phyloP scores from a whole-genome alignment of 2,888 invertebrate genomes.

The Xestia xanthographa region DNA sequence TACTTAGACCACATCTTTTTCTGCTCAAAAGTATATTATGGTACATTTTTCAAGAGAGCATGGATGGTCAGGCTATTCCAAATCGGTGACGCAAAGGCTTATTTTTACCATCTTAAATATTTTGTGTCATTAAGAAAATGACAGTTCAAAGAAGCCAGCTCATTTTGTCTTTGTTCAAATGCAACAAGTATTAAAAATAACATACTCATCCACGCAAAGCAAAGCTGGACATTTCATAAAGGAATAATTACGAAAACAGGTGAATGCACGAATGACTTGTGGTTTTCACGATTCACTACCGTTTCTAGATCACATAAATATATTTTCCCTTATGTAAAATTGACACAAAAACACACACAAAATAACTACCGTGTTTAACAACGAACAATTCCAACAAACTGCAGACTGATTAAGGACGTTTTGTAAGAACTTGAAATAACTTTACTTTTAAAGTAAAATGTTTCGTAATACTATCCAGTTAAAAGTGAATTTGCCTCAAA shows the following conservation, averaged over 20 bases:
- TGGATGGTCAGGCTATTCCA: neutral
- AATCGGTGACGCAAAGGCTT: neutral
- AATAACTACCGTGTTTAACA: conserved; percentile 69
- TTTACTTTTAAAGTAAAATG: conserved; percentile 71
- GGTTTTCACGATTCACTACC: conserved; percentile 19
- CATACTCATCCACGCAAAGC: conserved; percentile 43
- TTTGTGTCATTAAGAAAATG: neutral
- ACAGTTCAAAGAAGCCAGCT: neutral
- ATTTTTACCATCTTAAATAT: neutral
- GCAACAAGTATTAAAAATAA: conserved; percentile 21
- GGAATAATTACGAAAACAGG: conserved; percentile 21
- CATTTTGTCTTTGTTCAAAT: conserved; percentile 33
- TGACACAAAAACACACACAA: conserved; percentile 60
- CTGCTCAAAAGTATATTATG: neutral
- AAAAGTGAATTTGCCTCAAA: conserved; percentile 71
- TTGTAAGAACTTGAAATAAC: conserved; percentile 76
- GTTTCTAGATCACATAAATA: conserved; percentile 41
- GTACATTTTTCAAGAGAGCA: neutral
- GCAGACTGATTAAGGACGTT: conserved; percentile 81
- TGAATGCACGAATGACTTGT: conserved; percentile 32
- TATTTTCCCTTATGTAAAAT: conserved; percentile 49
- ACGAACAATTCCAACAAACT: conserved; percentile 79
- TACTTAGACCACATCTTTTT: neutral
- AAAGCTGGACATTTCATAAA: conserved; percentile 23
- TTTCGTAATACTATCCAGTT: conserved; percentile 68